Percentiles rank a stretch among this genome's conserved stretches.
phyloP scores from a whole-genome alignment of 2,113 vertebrate species.

The Callithrix jacchus region DNA sequence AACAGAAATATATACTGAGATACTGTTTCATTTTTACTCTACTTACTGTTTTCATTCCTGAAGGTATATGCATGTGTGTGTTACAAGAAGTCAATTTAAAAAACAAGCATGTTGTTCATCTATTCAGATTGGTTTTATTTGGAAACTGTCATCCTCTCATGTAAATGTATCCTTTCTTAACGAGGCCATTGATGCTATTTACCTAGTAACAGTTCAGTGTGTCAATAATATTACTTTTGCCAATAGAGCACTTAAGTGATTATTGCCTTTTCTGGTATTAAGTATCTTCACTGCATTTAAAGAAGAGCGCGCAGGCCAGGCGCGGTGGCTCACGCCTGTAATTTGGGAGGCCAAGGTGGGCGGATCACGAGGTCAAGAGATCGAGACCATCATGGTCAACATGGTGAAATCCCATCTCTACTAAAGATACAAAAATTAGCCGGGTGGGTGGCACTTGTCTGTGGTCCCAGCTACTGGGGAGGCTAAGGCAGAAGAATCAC shows the following conservation, averaged over 20 bases:
- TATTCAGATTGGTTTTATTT: neutral
- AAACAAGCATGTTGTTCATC: neutral
- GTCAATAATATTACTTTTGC: conserved; percentile 48
- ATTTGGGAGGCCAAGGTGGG: no score
- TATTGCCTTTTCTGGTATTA: neutral
- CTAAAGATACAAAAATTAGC: no score
- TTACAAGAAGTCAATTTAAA: neutral
- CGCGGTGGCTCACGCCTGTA: no score
- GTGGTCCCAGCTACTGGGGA: no score
- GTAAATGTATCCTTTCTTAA: neutral
- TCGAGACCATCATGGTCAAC: no score
- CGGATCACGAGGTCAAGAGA: no score
- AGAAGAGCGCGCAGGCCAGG: neutral
- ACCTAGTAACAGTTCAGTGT: conserved; percentile 25
- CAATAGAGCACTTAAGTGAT: conserved; percentile 38
- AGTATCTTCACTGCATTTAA: neutral
- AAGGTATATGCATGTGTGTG: neutral
- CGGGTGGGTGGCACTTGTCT: no score
- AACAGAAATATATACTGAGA: neutral
- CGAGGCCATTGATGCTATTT: conserved; percentile 40
- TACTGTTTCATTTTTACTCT: neutral
- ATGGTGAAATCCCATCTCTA: no score
- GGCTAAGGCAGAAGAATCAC: no score
- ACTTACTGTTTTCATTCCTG: neutral
- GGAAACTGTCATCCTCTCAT: neutral